Evolutionary conservation across 2,888 invertebrate species (phyloP), one percentile per base, ranked within the genome.

Genomic region (Dilophus febrilis): DNA sequence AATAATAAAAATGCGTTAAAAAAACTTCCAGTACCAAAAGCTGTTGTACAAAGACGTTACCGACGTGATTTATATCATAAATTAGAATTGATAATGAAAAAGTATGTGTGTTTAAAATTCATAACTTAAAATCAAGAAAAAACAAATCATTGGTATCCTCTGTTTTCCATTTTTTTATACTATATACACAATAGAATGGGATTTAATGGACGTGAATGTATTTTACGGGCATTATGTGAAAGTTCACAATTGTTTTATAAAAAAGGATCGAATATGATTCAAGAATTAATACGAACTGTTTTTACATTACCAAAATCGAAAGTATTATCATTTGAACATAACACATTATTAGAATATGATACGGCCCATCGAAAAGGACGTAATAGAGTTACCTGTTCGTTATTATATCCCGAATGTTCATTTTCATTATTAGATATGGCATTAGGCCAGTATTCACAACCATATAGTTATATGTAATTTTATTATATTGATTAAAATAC

Each of bases 141-240:
- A 17, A n/a, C 14, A 29, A 26, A 3, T 38, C 7, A n/a, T 19
- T 22, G 4, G 18, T 27, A 29, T 37, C 12, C 3, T 4, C 4
- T 28, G 13, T 28, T 14, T 22, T 16, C 2, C n/a, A 31, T 30
- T 38, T 22, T 19, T 7, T 19, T 35, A 18, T 38, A 17, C 37
- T 40, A 36, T 36, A 8, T 22, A 22, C 22, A 46, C 66, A 66
- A 6, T 59, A 84, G 84, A 44, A 79, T 82, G 74, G 83, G 82
- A 1, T 78, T 77, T 51, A 69, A 74, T 49, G 84, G 84, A 1
- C 64, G 75, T 37, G 66, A 71, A 7, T 84, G 84, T 52, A 66
- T 84, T 31, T 61, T 77, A 33, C 71, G 77, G 40, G 74, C 81
- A 0, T 59, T 84, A 0, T 84, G 84, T 55, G 84, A 84, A 53